Conservation (phyloP, 2,113 vertebrate species). For the Triplophysa dalaica region DNA sequence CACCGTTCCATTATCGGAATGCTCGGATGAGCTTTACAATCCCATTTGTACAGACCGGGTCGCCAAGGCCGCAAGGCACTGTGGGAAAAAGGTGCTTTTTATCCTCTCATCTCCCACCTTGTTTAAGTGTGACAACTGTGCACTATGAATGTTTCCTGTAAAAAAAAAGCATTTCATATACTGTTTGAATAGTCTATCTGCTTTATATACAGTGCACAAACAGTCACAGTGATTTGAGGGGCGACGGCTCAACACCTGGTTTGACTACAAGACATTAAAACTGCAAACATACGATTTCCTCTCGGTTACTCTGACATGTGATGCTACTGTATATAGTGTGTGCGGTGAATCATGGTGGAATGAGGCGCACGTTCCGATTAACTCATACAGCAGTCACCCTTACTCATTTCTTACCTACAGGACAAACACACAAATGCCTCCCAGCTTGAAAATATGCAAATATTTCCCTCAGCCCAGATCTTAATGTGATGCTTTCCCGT, state of each 20-base stretch:
- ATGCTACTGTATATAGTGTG: conserved; percentile 19
- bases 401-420: conserved; percentile 1
- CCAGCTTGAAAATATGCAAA: neutral
- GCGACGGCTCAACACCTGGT: neutral
- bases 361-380: neutral
- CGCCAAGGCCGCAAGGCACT: conserved; percentile 56
- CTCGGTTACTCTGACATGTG: conserved; percentile 18
- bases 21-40: conserved; percentile 70
- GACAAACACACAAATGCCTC: neutral
- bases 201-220: neutral
- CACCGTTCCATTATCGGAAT: conserved; percentile 72
- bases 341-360: conserved; percentile 1
- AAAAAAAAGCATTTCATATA: too few species aligned
- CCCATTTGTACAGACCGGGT: conserved; percentile 67
- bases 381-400: neutral
- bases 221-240: conserved; percentile 1
- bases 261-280: conserved; percentile 30
- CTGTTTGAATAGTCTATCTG: too few species aligned
- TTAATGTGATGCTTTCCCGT: neutral
- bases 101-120: conserved; percentile 31
- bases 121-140: neutral
- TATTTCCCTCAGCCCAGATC: too few species aligned
- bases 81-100: conserved; percentile 43
- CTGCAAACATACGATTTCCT: conserved; percentile 28
- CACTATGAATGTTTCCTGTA: too few species aligned